Conservation (phyloP, 2,797 vertebrate species). For the Microctenopoma lineatum region DNA sequence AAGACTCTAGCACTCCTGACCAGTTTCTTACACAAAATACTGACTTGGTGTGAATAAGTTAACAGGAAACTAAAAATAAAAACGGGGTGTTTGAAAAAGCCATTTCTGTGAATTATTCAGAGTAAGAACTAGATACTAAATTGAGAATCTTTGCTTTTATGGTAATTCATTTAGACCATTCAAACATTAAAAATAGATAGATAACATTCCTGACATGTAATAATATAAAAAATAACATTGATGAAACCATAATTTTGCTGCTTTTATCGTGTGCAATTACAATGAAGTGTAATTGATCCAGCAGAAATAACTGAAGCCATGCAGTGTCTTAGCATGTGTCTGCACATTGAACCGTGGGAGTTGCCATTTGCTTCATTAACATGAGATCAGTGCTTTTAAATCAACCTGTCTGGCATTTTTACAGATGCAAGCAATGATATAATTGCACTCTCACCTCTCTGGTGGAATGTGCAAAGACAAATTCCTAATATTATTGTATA, state of each 20-base stretch:
- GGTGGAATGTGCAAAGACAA: conserved; percentile 18
- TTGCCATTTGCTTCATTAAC: conserved; percentile 59
- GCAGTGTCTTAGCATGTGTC: conserved; percentile 34
- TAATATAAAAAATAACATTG: conserved; percentile 13
- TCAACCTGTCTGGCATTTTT: conserved; percentile 54
- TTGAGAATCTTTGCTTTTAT: conserved; percentile 38
- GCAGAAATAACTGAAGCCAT: conserved; percentile 13
- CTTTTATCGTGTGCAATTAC: not conserved
- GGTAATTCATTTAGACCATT: conserved; percentile 7
- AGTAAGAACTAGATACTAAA: conserved; percentile 22
- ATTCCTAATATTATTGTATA: conserved; percentile 7
- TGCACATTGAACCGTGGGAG: conserved; percentile 34
- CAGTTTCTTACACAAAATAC: conserved; percentile 18
- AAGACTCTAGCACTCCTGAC: conserved; percentile 21
- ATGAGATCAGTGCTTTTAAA: conserved; percentile 72
- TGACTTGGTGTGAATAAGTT: conserved; percentile 44
- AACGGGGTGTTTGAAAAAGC: conserved; percentile 49
- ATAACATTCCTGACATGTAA: not conserved
- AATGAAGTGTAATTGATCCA: conserved; percentile 33
- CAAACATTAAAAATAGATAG: conserved; percentile 17
- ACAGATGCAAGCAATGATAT: conserved; percentile 33
- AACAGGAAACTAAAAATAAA: conserved; percentile 58
- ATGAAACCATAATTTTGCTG: conserved; percentile 11
- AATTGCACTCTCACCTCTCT: conserved; percentile 56
- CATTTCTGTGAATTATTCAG: conserved; percentile 62